Percentiles rank a stretch among this genome's conserved stretches.
phyloP scores from a whole-genome alignment of 2,113 vertebrate genomes.

The Arizona elegans region DNA sequence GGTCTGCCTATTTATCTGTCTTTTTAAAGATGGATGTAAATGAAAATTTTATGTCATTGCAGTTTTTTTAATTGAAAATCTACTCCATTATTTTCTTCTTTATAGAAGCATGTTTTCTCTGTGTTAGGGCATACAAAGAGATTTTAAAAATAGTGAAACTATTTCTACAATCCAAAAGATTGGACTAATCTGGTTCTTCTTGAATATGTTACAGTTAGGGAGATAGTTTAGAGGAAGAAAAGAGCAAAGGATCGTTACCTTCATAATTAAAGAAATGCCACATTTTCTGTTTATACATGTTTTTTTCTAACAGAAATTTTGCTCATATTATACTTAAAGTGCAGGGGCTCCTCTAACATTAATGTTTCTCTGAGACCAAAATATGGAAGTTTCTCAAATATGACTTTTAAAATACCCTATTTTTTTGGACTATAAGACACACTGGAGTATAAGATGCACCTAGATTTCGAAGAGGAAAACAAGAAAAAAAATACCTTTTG shows the following conservation, averaged over 20 bases:
- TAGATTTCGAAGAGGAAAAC: too few relatives aligned
- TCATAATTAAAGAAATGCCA: not conserved
- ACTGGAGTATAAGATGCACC: too few relatives aligned
- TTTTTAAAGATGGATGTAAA: not conserved
- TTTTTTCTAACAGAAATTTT: not conserved
- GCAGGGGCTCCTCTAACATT: not conserved
- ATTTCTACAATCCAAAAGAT: not conserved
- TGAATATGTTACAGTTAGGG: not conserved
- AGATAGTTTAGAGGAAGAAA: not conserved
- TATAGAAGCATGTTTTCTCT: not conserved
- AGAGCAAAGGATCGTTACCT: not conserved
- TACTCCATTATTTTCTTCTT: not conserved
- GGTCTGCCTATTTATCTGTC: not conserved
- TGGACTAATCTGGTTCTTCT: not conserved
- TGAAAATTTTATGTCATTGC: not conserved
- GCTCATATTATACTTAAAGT: not conserved
- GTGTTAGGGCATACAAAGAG: not conserved
- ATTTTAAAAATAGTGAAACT: not conserved
- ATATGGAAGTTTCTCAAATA: not conserved
- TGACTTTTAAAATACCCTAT: not conserved
- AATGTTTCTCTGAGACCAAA: not conserved
- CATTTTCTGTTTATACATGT: not conserved
- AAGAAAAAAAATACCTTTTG: too few relatives aligned
- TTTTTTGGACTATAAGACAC: too few relatives aligned
- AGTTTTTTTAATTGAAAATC: not conserved